Evolutionary conservation across 53 echinoderm and acorn worm species (phyloP), one percentile per base, ranked within the genome.

Genomic region (Holothuria leucospilota): DNA sequence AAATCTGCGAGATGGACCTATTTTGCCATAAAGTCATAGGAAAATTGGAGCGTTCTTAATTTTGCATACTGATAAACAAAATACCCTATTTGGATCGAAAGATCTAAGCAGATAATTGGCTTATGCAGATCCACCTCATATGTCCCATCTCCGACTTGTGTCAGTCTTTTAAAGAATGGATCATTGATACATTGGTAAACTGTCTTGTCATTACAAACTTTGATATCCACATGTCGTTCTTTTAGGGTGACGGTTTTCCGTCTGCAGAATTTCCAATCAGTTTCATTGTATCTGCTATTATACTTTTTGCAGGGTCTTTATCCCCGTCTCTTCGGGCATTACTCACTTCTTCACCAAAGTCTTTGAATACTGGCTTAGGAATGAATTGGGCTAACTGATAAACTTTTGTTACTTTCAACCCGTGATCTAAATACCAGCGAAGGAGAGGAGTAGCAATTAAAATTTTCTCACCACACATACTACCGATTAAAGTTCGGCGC

Each of bases 221-320:
- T 23, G 4, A 78, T 24, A 14, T 51, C 49, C 7, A 78, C 16
- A 41, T 91, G 87, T 53, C 26, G 38, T 9, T 56, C 75, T 29
- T 91, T 87, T 25, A 82, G 82, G 26, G 91, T 87, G 7, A 91
- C 72, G 0, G 84, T 71, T 87, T 91, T 7, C 83, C 91, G 24
- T 93, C 88, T 12, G 94, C 78, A 0, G 93, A 91, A 63, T 89
- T 92, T 5, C 93, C 89, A 5, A 92, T 85, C 18, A 92, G 38
- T 69, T 91, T 91, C 81, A 88, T 93, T 38, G 88, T 93, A 26
- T 93, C 92, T 4, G 90, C 87, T 1, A 89, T 86, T 58, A 89
- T 86, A n/a, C 53, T 51, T 67, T 86, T 92, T 0, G 46, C 11
- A 0, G 74, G 46, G 58, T 89, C 93, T 14, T 46, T 41, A 27